phyloP scores from a whole-genome alignment of 2,888 invertebrate species.

The Piscicola geometra region DNA sequence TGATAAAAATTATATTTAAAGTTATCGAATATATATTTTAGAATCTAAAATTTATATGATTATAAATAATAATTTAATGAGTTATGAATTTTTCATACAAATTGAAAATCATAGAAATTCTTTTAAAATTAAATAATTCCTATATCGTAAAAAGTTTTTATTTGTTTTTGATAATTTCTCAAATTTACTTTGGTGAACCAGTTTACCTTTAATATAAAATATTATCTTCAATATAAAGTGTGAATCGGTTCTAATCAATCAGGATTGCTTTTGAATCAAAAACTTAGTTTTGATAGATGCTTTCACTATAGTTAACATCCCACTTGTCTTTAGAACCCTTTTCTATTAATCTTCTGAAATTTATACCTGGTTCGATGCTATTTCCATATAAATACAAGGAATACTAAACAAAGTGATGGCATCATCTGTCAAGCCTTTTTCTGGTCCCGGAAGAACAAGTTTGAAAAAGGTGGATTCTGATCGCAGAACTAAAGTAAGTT shows the following conservation, averaged over 20 bases:
- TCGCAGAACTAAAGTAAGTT: not conserved
- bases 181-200: constrained; percentile 1
- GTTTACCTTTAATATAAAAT: constrained; percentile 8
- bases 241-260: not conserved
- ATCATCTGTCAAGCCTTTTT: not conserved
- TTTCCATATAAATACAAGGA: not conserved
- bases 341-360: not conserved
- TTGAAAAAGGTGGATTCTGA: not conserved
- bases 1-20: too few relatives aligned
- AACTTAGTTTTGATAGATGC: not conserved
- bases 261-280: not conserved
- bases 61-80: too few relatives aligned
- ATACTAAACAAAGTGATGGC: not conserved
- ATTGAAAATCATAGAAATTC: too few relatives aligned
- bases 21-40: too few relatives aligned
- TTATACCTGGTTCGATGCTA: not conserved
- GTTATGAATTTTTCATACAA: too few relatives aligned
- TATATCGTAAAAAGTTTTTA: too few relatives aligned
- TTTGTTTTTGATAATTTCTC: not conserved
- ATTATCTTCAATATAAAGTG: not conserved
- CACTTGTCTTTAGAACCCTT: not conserved
- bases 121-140: too few relatives aligned
- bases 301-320: not conserved
- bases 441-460: not conserved
- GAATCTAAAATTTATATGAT: too few relatives aligned